Evolutionary conservation across 2,113 vertebrate genomes (phyloP).

Genomic region (Elaphurus davidianus): DNA sequence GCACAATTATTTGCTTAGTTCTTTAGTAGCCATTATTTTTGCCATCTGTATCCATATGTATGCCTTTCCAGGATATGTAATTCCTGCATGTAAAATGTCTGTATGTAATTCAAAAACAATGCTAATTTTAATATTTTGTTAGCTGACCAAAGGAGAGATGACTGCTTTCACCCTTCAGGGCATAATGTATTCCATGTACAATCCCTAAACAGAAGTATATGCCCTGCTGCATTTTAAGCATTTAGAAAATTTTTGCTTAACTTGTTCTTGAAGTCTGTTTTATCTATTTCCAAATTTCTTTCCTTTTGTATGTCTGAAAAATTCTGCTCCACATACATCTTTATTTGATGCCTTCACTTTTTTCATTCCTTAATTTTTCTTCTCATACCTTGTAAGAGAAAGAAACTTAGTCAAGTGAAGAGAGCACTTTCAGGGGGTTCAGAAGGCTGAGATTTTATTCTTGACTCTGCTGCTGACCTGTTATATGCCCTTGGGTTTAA

Average conservation of each 20-base stretch:
- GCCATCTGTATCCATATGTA: neutral
- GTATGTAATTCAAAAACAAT: neutral
- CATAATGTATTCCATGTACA: neutral
- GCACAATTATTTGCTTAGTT: neutral
- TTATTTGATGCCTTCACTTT: slow-evolving; percentile 28
- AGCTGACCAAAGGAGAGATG: neutral
- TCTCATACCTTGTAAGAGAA: neutral
- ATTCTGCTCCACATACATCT: neutral
- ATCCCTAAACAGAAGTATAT: neutral
- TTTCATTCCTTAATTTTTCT: slow-evolving; percentile 10
- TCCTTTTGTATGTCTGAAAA: neutral
- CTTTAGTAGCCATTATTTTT: neutral
- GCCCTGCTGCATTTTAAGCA: neutral
- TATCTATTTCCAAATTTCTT: slow-evolving; percentile 18
- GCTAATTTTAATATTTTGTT: slow-evolving; percentile 3
- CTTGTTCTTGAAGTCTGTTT: neutral
- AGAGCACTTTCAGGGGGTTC: slow-evolving; percentile 38
- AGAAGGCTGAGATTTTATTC: slow-evolving; percentile 60
- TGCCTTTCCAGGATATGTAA: neutral
- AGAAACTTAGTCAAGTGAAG: slow-evolving; percentile 41
- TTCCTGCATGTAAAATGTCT: neutral
- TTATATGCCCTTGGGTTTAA: slow-evolving; percentile 65
- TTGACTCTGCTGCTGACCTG: slow-evolving; percentile 47
- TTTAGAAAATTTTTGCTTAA: neutral
- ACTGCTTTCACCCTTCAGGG: neutral